phyloP scores from a whole-genome alignment of 2,888 invertebrate genomes.

The Dysmachus trigonus region DNA sequence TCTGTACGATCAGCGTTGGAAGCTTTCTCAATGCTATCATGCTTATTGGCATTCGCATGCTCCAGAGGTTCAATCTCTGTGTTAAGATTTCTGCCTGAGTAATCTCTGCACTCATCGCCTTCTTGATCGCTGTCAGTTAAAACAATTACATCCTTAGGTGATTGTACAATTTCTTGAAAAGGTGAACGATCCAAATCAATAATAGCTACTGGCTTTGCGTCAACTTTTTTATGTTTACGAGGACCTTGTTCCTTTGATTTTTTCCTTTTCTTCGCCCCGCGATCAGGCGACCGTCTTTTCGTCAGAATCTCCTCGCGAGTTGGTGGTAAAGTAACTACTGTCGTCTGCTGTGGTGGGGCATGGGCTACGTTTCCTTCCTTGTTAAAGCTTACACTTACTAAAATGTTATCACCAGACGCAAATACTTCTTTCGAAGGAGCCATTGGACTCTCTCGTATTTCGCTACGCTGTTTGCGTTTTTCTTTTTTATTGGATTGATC shows the following conservation, averaged over 20 bases:
- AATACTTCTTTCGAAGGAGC: conserved; percentile 87
- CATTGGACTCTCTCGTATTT: conserved; percentile 58
- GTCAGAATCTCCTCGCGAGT: conserved; percentile 60
- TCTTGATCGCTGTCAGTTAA: conserved; percentile 82
- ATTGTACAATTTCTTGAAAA: conserved; percentile 82
- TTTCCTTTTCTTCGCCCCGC: conserved; percentile 56
- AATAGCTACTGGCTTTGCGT: conserved; percentile 78
- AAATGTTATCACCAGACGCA: conserved; percentile 90
- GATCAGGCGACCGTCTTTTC: conserved; percentile 52
- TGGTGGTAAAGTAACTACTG: conserved; percentile 61
- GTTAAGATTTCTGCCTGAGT: conserved; percentile 41
- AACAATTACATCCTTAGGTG: conserved; percentile 82
- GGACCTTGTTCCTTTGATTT: conserved; percentile 52
- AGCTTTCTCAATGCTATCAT: conserved; percentile 37
- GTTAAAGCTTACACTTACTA: conserved; percentile 91
- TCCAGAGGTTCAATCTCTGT: conserved; percentile 53
- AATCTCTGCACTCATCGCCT: conserved; percentile 31
- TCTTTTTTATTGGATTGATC: conserved; percentile 64
- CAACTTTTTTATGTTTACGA: conserved; percentile 68
- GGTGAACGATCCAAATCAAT: conserved; percentile 87
- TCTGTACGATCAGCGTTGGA: conserved; percentile 49
- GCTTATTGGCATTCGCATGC: conserved; percentile 51
- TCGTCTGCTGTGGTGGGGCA: conserved; percentile 62
- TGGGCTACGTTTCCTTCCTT: conserved; percentile 65
- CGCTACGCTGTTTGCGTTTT: conserved; percentile 59